phyloP scores from a whole-genome alignment of 2,797 vertebrate genomes.

The Perdix hodgsoniae region DNA sequence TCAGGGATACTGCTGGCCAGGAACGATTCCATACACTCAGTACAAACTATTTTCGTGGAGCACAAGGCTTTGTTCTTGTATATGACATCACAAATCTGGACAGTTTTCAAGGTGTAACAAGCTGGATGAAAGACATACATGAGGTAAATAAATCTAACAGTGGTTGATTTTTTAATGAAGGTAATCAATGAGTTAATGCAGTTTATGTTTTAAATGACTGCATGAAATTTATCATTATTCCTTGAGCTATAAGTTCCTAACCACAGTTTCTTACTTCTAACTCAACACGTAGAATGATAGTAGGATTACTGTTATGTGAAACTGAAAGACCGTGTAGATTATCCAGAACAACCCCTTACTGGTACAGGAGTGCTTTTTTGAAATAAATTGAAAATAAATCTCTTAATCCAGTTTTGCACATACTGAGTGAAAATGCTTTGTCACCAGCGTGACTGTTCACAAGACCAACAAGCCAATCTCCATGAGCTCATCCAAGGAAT shows the following conservation, averaged over 20 bases:
- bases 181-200: neutral
- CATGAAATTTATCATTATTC: neutral
- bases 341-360: neutral
- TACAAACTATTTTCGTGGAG: constrained; percentile 81
- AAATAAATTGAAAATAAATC: neutral
- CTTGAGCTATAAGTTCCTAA: neutral
- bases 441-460: neutral
- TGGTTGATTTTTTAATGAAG: neutral
- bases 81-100: constrained; percentile 79
- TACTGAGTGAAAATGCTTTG: neutral
- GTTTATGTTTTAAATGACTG: neutral
- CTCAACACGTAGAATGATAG: neutral
- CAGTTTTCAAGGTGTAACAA: constrained; percentile 72
- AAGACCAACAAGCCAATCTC: neutral
- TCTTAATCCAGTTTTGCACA: neutral
- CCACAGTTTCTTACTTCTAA: neutral
- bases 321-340: neutral
- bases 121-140: constrained; percentile 80
- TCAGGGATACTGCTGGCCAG: constrained; percentile 82
- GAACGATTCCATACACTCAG: constrained; percentile 80
- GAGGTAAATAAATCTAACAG: constrained; percentile 68
- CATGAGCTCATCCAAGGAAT: neutral
- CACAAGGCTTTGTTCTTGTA: constrained; percentile 80
- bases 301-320: neutral
- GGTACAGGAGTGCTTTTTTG: neutral